Evolutionary conservation across 2,797 vertebrate genomes (phyloP), one percentile per base, ranked within the genome.

Genomic region (Dipus sagitta): DNA sequence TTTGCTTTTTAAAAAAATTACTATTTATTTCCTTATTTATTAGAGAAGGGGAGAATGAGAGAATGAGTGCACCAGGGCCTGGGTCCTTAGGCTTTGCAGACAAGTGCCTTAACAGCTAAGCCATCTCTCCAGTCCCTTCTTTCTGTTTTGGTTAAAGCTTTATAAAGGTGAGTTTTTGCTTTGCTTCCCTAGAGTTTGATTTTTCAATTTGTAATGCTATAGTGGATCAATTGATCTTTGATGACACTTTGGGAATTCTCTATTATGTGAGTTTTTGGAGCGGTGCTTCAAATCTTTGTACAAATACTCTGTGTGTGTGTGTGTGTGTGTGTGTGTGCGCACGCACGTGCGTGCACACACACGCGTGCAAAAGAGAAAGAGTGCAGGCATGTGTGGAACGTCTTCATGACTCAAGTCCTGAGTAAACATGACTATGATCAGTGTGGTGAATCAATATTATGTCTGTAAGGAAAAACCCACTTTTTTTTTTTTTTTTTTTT

Each of bases 131-230:
- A 47, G 47, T 7, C 6, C 47, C 47, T 47, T 47, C 34, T 88
- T 92, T 90, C 81, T 70, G 10, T 42, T n/a, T 71, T 34, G 17
- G 26, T 38, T 24, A 42, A 82, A 28, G 20, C 58, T 71, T 65
- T 62, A 34, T 32, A 80, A 92, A 92, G 30, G 15, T 80, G 34
- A 76, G 38, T 38, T 80, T 95, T 88, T 58, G 6, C 79, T 90
- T 81, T 79, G 8, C 34, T 90, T 95, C 24, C 88, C 34, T 23
- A 8, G 42, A 74, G 26, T 42, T 93, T 64, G 47, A 65, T 81
- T 60, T 75, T 80, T 74, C 54, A 58, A 32, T 93, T 85, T 80
- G 24, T 79, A 60, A 62, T 47, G 52, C 54, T 17, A 74, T 30
- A 15, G 58, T 93, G 70, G 71, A 58, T 26, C 60, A 18, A 8